Evolutionary conservation across 1,140 invertebrate species (phyloP).

Genomic region (Leptonema lineaticorne): DNA sequence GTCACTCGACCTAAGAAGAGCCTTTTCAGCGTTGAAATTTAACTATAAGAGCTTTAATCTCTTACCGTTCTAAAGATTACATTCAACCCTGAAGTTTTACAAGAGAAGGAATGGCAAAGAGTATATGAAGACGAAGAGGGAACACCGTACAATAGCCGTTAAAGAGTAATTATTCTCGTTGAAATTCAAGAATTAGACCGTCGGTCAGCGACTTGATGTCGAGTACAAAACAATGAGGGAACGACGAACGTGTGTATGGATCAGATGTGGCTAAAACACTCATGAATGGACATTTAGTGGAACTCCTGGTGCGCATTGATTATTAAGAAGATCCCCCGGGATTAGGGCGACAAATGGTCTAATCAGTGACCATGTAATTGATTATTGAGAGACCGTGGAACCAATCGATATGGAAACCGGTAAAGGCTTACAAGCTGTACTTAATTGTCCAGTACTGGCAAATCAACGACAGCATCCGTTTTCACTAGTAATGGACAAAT

Average conservation of each 20-base stretch:
- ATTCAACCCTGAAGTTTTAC: slow-evolving; percentile 14
- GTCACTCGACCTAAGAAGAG: slow-evolving; percentile 8
- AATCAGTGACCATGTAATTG: slow-evolving; percentile 41
- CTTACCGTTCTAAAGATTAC: slow-evolving; percentile 1
- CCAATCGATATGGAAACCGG: not conserved
- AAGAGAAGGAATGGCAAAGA: too few relatives aligned
- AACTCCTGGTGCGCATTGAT: slow-evolving; percentile 32
- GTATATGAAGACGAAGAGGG: too few relatives aligned
- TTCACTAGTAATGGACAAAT: too few relatives aligned
- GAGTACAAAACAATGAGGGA: not conserved
- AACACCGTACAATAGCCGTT: not conserved
- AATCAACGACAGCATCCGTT: too few relatives aligned
- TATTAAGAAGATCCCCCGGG: slow-evolving; percentile 41
- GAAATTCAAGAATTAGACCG: slow-evolving; percentile 4
- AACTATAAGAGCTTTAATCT: slow-evolving; percentile 13
- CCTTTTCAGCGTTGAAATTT: not conserved
- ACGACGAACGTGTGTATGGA: too few relatives aligned
- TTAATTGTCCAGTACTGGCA: slow-evolving; percentile 40
- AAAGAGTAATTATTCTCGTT: slow-evolving; percentile 6
- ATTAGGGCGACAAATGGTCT: slow-evolving; percentile 40
- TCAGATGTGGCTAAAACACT: too few relatives aligned
- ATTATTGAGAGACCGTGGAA: slow-evolving; percentile 32
- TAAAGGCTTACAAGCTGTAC: slow-evolving; percentile 20
- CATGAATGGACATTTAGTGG: slow-evolving; percentile 18
- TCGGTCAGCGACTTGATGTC: not conserved